Percentiles rank a stretch among this genome's conserved stretches.
These are phyloP conservation scores for Melanotaenia parkinsoni DNA, from an alignment of 2,797 vertebrate species.

Conservation along the genomic window DNA sequence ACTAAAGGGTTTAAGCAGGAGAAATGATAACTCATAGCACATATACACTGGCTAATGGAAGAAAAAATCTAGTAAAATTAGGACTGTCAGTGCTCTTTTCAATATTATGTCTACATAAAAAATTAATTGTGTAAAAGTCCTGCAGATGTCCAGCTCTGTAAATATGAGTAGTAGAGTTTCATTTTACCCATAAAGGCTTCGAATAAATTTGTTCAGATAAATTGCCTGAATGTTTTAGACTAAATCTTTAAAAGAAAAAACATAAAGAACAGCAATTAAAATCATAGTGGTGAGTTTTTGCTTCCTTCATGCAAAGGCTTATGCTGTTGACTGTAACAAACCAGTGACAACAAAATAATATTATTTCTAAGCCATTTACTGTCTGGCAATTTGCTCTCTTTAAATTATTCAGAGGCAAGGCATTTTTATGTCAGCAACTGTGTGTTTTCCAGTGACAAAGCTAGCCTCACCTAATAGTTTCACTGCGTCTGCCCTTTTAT, in stretches of 20 bases:
- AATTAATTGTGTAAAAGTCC: conserved; percentile 6
- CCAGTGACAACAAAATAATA: conserved; percentile 69
- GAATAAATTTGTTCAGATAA: conserved; percentile 26
- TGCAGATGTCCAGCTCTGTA: conserved; percentile 15
- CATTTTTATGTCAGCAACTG: conserved; percentile 84
- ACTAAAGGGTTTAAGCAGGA: conserved; percentile 32
- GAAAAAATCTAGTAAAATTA: neutral
- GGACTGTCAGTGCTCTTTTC: conserved; percentile 15
- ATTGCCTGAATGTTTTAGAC: conserved; percentile 25
- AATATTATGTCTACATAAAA: conserved; percentile 23
- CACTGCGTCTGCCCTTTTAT: conserved; percentile 96
- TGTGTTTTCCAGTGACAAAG: conserved; percentile 87
- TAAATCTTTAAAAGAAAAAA: conserved; percentile 34
- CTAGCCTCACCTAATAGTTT: conserved; percentile 92
- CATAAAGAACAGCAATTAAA: conserved; percentile 53
- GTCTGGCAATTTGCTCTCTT: conserved; percentile 90
- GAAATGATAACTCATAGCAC: neutral
- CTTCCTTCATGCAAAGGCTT: conserved; percentile 57
- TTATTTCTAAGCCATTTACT: conserved; percentile 83
- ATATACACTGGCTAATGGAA: neutral
- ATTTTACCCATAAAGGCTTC: conserved; percentile 17
- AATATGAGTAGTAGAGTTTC: conserved; percentile 26
- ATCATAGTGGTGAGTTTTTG: conserved; percentile 48
- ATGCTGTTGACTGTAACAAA: conserved; percentile 70
- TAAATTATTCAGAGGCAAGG: conserved; percentile 91